These are phyloP conservation scores for Pitta sordida DNA, from an alignment of 2,113 vertebrate genomes.

Conservation along the genomic window DNA sequence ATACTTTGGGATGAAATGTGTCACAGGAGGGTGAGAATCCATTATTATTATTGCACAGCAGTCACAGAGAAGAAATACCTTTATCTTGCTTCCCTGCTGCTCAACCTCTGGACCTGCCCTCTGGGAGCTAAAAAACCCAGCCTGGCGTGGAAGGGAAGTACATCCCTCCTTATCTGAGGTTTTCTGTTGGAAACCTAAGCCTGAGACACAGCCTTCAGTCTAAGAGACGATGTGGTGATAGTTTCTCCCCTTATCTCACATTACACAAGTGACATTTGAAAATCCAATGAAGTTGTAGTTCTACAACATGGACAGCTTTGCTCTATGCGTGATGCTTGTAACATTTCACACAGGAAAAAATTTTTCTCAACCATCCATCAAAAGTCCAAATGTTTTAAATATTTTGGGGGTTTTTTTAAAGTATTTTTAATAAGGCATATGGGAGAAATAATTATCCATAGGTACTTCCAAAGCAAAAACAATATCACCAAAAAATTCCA, in stretches of 20 bases:
- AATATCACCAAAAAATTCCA: neutral
- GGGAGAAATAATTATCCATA: neutral
- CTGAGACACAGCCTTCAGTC: neutral
- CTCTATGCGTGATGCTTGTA: neutral
- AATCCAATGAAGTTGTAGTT: neutral
- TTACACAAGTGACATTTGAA: slow-evolving; percentile 18
- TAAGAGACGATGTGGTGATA: neutral
- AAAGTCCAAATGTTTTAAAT: neutral
- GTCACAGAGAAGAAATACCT: neutral
- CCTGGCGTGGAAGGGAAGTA: neutral
- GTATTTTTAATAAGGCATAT: neutral
- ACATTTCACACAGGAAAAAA: neutral
- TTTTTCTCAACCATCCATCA: neutral
- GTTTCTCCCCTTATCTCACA: neutral
- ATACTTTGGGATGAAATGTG: neutral
- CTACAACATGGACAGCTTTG: neutral
- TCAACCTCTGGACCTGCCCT: neutral
- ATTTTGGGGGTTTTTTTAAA: too few relatives aligned
- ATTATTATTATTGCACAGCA: neutral
- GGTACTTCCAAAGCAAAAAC: neutral
- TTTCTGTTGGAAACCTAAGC: neutral
- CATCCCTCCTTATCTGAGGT: neutral
- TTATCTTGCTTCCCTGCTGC: neutral
- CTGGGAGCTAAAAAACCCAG: neutral
- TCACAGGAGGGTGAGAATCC: neutral